These are phyloP conservation scores for Pyrrhosoma nymphula DNA, from an alignment of 2,888 invertebrate genomes.

Conservation along the genomic window DNA sequence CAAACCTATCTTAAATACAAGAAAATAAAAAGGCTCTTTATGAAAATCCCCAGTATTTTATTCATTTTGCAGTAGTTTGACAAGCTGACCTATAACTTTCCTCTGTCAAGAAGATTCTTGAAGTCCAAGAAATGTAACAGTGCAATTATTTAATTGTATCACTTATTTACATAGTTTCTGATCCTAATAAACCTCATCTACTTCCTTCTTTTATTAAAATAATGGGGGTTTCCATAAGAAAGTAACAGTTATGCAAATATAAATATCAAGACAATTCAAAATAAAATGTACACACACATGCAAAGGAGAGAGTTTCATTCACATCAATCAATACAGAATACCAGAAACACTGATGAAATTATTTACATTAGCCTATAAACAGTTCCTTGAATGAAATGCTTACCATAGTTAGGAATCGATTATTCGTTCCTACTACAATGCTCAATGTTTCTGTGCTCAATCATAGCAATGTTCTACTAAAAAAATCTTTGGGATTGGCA, in stretches of 20 bases:
- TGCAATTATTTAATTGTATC: not conserved
- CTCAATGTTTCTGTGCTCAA: not conserved
- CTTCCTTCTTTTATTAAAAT: not conserved
- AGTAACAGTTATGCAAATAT: slow-evolving; percentile 52
- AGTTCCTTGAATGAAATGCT: slow-evolving; percentile 51
- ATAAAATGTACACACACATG: slow-evolving; percentile 64
- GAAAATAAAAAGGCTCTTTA: not conserved
- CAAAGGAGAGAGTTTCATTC: slow-evolving; percentile 50
- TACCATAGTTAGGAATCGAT: not conserved
- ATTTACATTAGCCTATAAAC: slow-evolving; percentile 52
- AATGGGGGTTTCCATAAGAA: slow-evolving; percentile 48
- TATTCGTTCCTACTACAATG: not conserved
- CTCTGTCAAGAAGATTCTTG: not conserved
- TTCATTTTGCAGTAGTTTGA: not conserved
- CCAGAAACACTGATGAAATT: slow-evolving; percentile 54
- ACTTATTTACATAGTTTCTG: slow-evolving; percentile 42
- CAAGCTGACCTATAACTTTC: not conserved
- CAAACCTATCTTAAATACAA: not conserved
- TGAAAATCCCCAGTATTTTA: slow-evolving; percentile 43
- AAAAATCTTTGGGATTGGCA: slow-evolving; percentile 2
- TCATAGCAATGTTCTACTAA: not conserved
- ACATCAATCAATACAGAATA: slow-evolving; percentile 32
- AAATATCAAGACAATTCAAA: slow-evolving; percentile 46
- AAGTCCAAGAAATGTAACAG: not conserved
- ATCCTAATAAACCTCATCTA: not conserved